Evolutionary conservation across 2,113 vertebrate genomes (phyloP), one percentile per base, ranked within the genome.

Genomic region (Scortum barcoo): DNA sequence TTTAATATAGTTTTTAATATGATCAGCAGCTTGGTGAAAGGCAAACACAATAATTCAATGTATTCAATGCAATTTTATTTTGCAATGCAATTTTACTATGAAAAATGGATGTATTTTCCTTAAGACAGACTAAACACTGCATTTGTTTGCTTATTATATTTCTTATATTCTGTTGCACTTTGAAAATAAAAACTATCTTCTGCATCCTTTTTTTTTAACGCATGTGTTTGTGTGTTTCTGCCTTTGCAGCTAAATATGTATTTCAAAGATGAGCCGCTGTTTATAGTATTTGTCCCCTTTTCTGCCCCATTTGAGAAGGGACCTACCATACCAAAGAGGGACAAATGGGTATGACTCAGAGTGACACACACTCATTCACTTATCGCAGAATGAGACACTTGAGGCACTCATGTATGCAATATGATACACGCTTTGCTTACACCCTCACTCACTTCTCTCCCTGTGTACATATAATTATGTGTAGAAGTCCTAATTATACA

Each of bases 331-430:
- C 38, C 42, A 50, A 26, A 0, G 9, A 57, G 50, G 57, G 76
- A 84, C 53, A 77, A 62, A 65, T 36, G 16, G 19, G 9, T 51
- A 53, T 92, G 89, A 91, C 24, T 93, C 85, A 87, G 24, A 26
- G 51, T 80, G 73, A 83, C 69, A 89, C 66, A 81, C 70, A 84
- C 44, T 69, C n/a, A 85, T 81, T 90, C 80, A 83, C 81, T 84
- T 11, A 80, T 53, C 14, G 36, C 76, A 77, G 40, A 79, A 60
- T 80, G 80, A 89, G 36, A 86, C 80, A 72, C 62, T 66, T 13
- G 50, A 85, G 22, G 75, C 81, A 80, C 73, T 78, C 54, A n/a
- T 74, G 75, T 50, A 58, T 83, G 72, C 60, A 78, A 78, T 87
- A 77, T 85, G 86, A 78, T 71, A 65, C 85, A 84, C 50, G 48